Percentiles rank a stretch among this genome's conserved stretches.
Evolutionary conservation across 2,113 vertebrate genomes (phyloP).

Genomic region (Rhinolophus sinicus): DNA sequence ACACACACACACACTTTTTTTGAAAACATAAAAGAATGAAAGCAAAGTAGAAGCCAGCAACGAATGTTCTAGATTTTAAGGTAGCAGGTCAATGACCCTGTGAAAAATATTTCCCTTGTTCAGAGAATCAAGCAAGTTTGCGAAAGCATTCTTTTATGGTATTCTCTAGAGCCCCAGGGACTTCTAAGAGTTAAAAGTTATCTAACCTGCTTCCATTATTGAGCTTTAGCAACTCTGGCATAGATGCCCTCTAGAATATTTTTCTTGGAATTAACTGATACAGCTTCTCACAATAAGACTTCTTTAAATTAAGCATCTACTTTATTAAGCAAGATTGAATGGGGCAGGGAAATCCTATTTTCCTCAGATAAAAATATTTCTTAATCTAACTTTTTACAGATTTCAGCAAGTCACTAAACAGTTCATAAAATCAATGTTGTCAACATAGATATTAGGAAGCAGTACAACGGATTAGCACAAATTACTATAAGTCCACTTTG

Average conservation of each 20-base stretch:
- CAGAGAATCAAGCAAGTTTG: background rate
- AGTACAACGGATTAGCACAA: background rate
- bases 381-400: background rate
- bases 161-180: background rate
- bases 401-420: background rate
- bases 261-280: background rate
- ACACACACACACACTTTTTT: too few species aligned
- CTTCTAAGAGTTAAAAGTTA: background rate
- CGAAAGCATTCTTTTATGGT: background rate
- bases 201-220: background rate
- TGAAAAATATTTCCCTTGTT: background rate
- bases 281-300: background rate
- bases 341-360: background rate
- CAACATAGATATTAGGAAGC: background rate
- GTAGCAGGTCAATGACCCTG: background rate
- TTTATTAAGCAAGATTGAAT: background rate
- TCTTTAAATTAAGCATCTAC: background rate
- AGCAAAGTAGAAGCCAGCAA: background rate
- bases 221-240: background rate
- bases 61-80: background rate
- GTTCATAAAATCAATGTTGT: conserved; percentile 6
- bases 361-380: conserved; percentile 25
- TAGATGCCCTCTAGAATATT: background rate
- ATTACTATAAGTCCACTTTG: background rate
- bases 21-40: background rate